phyloP scores from a whole-genome alignment of 2,797 vertebrate genomes.

The Enteromius fasciolatus region DNA sequence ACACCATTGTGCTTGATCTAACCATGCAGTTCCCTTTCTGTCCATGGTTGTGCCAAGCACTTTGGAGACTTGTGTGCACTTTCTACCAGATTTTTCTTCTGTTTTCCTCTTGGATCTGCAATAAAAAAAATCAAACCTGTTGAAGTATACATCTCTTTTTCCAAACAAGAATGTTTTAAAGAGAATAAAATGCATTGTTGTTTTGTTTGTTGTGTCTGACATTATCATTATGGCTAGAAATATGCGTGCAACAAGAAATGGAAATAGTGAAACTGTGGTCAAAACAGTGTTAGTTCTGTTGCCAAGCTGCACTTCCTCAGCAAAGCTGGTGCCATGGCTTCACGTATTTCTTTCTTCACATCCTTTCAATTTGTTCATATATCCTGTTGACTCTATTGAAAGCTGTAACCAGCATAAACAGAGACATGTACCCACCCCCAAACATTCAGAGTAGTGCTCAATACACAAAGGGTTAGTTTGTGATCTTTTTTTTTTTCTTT shows the following conservation, averaged over 20 bases:
- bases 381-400: neutral
- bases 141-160: neutral
- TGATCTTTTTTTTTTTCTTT: neutral
- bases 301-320: neutral
- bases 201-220: slow-evolving; percentile 8
- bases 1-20: slow-evolving; percentile 89
- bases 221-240: neutral
- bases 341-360: neutral
- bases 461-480: neutral
- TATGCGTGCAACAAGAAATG: neutral
- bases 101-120: neutral
- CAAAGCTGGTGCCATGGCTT: neutral
- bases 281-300: neutral
- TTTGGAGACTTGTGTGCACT: slow-evolving; percentile 79
- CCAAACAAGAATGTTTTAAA: slow-evolving; percentile 17
- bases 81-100: slow-evolving; percentile 33
- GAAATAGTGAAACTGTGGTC: neutral
- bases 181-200: slow-evolving; percentile 9
- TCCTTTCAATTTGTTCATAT: neutral
- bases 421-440: neutral
- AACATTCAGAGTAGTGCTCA: neutral
- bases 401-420: neutral
- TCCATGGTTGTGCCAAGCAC: slow-evolving; percentile 88
- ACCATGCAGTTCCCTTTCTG: slow-evolving; percentile 83
- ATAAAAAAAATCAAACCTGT: neutral